Evolutionary conservation across 2,888 invertebrate genomes (phyloP), one percentile per base, ranked within the genome.

Genomic region (Smittia aterrima): DNA sequence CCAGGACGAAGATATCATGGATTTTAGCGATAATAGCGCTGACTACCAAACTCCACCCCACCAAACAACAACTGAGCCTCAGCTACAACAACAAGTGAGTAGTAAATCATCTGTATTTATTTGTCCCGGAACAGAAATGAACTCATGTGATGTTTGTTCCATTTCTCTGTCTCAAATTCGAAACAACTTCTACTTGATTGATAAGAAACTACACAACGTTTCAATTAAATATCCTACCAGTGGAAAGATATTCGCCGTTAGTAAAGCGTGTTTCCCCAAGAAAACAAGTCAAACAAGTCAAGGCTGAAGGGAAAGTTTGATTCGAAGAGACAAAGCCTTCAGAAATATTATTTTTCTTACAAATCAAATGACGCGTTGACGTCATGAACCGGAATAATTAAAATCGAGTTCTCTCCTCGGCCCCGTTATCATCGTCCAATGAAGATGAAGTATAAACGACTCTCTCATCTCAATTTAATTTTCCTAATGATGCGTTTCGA

Each of bases 1-100:
- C 20, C 58, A 72, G n/a, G 72, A 72, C 58, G 58, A 54, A 7
- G 70, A 72, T 18, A 72, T 72, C 11, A 72, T 72, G 72, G 72
- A 72, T 9, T 62, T 72, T 22, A 72, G 72, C 54, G 72, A 72
- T 24, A 72, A 54, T 16, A 72, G 72, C 38, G 62, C 54, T 22
- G 72, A 72, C 2, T 72, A 72, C 40, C 62, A 25, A 22, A 64
- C 64, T 1, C 25, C n/a, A 3, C 64, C 64, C 2, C 16, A 11
- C n/a, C 58, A 58, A 22, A 58, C 7, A 18, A 25, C 53, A 54
- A 16, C 16, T 13, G 24, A 54, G 3, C 41, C 41, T n/a, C 41
- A 41, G 1, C 68, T 41, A 22, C 54, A 68, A 68, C 47, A 68
- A 13, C 72, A 62, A 62, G 72, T 72, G 7, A n/a, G n/a, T n/a